Conservation (phyloP, 2,797 vertebrate genomes). For the Crocodylus rhombifer region DNA sequence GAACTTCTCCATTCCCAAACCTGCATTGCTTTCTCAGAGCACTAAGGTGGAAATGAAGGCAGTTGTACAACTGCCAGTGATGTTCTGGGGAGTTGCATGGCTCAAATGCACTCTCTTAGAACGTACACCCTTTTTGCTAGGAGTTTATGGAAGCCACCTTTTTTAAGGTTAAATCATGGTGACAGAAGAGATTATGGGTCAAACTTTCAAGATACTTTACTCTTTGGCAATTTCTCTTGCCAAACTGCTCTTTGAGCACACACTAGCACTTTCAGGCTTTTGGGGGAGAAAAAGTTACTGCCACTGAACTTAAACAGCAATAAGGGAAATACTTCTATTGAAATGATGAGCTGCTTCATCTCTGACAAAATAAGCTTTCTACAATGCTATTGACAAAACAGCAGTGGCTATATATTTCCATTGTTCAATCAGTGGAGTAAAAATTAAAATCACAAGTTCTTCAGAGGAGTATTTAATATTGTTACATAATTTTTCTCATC, state of each 20-base stretch:
- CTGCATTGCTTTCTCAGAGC: too few species aligned
- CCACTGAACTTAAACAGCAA: neutral
- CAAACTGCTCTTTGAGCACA: neutral
- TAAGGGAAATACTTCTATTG: neutral
- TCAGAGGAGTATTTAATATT: neutral
- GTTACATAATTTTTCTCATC: neutral
- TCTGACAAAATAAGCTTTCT: neutral
- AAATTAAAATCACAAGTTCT: neutral
- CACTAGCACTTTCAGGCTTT: neutral
- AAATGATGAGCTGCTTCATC: constrained; percentile 15
- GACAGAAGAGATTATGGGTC: neutral
- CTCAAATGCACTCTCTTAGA: neutral
- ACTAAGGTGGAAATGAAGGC: too few species aligned
- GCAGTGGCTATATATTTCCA: neutral
- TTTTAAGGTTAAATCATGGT: neutral
- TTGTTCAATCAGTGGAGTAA: constrained; percentile 33
- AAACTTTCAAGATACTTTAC: neutral
- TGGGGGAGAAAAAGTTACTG: constrained; percentile 6
- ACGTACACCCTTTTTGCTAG: neutral
- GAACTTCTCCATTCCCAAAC: too few species aligned
- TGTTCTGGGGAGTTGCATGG: too few species aligned
- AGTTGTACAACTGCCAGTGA: too few species aligned
- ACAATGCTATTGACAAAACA: neutral
- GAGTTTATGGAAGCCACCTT: neutral
- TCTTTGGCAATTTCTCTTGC: neutral